Base-by-base conservation (phyloP, 2,888 invertebrate genomes). In the Timandra comae region DNA sequence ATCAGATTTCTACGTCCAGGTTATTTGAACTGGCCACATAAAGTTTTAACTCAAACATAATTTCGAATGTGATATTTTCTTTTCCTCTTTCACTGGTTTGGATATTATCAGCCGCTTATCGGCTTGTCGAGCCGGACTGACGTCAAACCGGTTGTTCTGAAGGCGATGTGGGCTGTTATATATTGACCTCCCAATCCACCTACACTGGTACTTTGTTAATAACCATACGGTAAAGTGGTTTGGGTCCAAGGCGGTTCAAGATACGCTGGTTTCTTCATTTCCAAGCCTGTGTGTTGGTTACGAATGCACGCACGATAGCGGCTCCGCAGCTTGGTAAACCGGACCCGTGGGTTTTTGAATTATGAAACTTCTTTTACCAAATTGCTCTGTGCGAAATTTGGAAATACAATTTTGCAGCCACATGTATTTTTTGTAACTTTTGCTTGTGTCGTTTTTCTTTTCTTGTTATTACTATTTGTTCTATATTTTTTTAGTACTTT, bases 81-180 rank as follows among this genome's bases (percentile, higher is more conserved):
- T 26, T 43, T 44, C 55, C 49, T 49, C 38, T 46, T 37, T 29
- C 46, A 33, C 43, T 43, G 32, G 36, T 43, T 46, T 43, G 13
- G 46, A 52, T 49, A 63, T 66, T 66, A 69, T 71, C 69, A 60
- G 61, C 51, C 51, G 50, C 56, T 65, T 71, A 77, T 70, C 70
- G 58, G 58, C 66, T 65, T 62, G 71, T 58, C 53, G 42, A 49
- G 61, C 52, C 61, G 54, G 66, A 51, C 53, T 46, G 50, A 52
- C 52, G 54, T 50, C 59, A 67, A 81, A 82, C 84, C 80, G 82
- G 82, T 82, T 69, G 70, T 52, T 53, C 29, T 57, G 63, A 67
- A 66, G 61, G 60, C 72, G 67, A 44, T 49, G 48, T 36, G 46
- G 37, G 47, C 76, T 69, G 46, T 30, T 43, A 12, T 51, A 50